Evolutionary conservation across 2,888 invertebrate species (phyloP), one percentile per base, ranked within the genome.

Genomic region (Cosmopolites sordidus): DNA sequence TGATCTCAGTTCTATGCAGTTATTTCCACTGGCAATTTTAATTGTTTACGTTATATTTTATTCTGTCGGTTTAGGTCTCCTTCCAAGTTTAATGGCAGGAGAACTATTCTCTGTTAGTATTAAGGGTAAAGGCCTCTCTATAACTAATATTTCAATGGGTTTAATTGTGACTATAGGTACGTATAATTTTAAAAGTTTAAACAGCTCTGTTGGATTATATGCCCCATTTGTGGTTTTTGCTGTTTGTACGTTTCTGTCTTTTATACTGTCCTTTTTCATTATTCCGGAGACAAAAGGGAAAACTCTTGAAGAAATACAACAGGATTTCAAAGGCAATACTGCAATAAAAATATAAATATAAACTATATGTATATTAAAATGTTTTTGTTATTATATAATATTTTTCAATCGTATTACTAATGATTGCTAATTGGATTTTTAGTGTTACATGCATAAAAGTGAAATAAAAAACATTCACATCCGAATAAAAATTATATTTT

Each of bases 211-310:
- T 37, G 72, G 71, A 3, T 47, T 70, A 15, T 69, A 62, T 49
- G 61, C 63, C 2, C 65, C 70, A 18, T 73, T 72, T 56, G 56
- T 63, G 6, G 58, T 69, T 18, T 72, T 69, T 58, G 58, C 65
- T 1, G 16, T 58, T 3, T 60, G 62, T 30, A 64, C 64, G 22
- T 63, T 68, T 38, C 3, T 65, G 6, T 60, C 64, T 16, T 58
- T 64, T 4, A 47, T 67, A 16, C 58, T 66, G 45, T 61, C 67
- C 2, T 64, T 66, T 51, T 68, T 56, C 56, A 61, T 65, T 51
- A 59, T 73, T 30, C 71, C 71, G 1, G 70, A 73, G 56, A 73
- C 72, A 1, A 69, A 66, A 58, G 72, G 70, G 1, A 71, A 69
- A 52, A 70, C 70, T 6, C 60, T 73, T 22, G 71, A 71, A 50